phyloP scores from a whole-genome alignment of 2,797 vertebrate genomes.

The Labeo calbasu region DNA sequence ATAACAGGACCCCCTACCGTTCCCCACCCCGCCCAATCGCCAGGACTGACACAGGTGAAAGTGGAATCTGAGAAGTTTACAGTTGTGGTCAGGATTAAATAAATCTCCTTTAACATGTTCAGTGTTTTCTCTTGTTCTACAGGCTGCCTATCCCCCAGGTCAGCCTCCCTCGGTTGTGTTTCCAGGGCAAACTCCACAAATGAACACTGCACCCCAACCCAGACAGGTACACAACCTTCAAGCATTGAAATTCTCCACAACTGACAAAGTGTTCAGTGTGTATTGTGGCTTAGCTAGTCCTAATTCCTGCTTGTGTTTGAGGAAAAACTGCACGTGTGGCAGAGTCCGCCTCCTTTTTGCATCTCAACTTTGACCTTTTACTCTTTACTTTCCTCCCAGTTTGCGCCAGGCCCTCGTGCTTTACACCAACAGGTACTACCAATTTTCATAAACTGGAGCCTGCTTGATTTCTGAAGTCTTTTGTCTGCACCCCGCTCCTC shows the following conservation, averaged over 20 bases:
- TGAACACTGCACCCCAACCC: constrained; percentile 96
- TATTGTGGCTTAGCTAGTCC: constrained; percentile 43
- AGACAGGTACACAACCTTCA: constrained; percentile 85
- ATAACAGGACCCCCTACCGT: constrained; percentile 93
- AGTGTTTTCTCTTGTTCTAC: constrained; percentile 23
- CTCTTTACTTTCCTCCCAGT: constrained; percentile 83
- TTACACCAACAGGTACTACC: constrained; percentile 95
- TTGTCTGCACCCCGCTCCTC: not conserved
- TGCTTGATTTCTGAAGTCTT: not conserved
- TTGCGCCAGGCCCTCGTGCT: constrained; percentile 90
- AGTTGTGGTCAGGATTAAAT: not conserved
- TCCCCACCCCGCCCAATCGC: constrained; percentile 95
- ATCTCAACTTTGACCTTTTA: constrained; percentile 71
- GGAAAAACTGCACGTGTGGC: constrained; percentile 30
- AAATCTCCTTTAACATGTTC: not conserved
- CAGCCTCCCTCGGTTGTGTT: constrained; percentile 94
- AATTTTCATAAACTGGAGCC: constrained; percentile 53
- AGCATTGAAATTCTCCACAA: not conserved
- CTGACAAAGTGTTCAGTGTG: not conserved
- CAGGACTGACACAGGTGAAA: constrained; percentile 95
- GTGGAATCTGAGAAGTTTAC: not conserved
- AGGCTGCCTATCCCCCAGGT: constrained; percentile 92
- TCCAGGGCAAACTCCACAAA: constrained; percentile 91
- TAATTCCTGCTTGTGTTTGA: constrained; percentile 36
- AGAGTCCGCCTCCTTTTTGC: constrained; percentile 38